These are phyloP conservation scores for Tragopan temminckii DNA, from an alignment of 2,797 vertebrate species.

Conservation along the genomic window DNA sequence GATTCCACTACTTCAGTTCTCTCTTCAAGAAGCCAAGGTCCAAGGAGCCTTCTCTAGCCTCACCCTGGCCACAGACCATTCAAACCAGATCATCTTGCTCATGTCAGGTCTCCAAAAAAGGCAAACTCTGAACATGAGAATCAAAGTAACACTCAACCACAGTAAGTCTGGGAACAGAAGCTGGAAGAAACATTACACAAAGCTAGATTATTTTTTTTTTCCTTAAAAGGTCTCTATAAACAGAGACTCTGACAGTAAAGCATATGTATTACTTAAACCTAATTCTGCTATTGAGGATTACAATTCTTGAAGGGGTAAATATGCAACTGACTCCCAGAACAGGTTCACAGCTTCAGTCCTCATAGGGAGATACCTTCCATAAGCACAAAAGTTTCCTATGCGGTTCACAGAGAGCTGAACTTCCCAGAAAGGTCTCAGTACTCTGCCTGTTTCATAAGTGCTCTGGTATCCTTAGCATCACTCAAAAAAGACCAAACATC, in stretches of 20 bases:
- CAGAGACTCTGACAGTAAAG: not conserved
- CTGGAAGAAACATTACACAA: not conserved
- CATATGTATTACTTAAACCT: not conserved
- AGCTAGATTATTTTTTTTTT: not conserved
- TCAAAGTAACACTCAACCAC: not conserved
- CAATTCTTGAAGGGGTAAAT: not conserved
- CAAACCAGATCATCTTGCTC: not conserved
- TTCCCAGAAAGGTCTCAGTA: not conserved
- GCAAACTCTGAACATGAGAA: not conserved
- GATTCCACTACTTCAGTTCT: not conserved
- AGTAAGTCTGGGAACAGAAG: not conserved
- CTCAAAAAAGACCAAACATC: not conserved
- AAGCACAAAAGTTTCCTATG: not conserved
- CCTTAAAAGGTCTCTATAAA: not conserved
- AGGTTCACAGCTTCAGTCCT: not conserved
- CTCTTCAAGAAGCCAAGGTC: not conserved
- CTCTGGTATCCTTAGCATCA: not conserved
- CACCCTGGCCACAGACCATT: not conserved
- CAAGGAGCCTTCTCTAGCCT: not conserved
- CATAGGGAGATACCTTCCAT: not conserved
- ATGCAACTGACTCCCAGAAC: not conserved
- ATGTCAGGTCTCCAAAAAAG: not conserved
- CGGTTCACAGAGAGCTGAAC: rapidly evolving
- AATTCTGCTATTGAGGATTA: not conserved
- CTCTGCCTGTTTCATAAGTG: not conserved